Base-by-base conservation (phyloP, 2,797 vertebrate genomes). In the Gadopsis bispinosus region DNA sequence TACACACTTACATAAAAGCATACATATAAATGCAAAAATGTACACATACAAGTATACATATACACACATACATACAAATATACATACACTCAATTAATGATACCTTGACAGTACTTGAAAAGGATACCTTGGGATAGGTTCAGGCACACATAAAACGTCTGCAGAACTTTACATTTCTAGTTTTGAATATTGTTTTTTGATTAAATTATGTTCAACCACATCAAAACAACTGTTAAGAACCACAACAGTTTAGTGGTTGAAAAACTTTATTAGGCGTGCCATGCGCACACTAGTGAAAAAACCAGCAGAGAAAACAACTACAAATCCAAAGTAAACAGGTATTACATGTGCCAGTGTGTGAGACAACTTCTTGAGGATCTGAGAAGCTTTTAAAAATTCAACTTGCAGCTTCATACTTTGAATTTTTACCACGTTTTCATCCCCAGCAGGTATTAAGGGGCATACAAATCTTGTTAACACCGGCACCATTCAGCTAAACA, bases 231-330 rank as follows among this genome's bases (percentile, higher is more conserved):
- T 53, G 31, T 0, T 37, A 43, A 45, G 0, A 76, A 73, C 16
- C 14, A 74, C 5, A 43, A 37, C n/a, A 31, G 19, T 60, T 39
- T 53, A 56, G 62, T 64, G 62, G 81, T 43, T 84, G 53, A 73
- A 69, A 83, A 86, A 55, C 61, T 91, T 93, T 93, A 94, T 88
- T 93, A 56, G 68, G 62, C 66, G 45, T 87, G 82, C 75, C 58
- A 76, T 85, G 79, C 78, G 11, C 83, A 74, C 39, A 81, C 63
- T 60, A 51, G 17, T 33, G 9, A 59, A 60, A 69, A 37, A 81
- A 35, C 41, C 7, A 73, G 62, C 67, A 66, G 51, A 68, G 55
- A 47, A 55, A 75, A 62, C 43, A 82, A 26, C 26, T 43, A 62
- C 3, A 64, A 67, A 69, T 22, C 1, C 33, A 69, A 71, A 76